Base-by-base conservation (phyloP, 2,888 invertebrate species). In the Digitonthophagus gazella region DNA sequence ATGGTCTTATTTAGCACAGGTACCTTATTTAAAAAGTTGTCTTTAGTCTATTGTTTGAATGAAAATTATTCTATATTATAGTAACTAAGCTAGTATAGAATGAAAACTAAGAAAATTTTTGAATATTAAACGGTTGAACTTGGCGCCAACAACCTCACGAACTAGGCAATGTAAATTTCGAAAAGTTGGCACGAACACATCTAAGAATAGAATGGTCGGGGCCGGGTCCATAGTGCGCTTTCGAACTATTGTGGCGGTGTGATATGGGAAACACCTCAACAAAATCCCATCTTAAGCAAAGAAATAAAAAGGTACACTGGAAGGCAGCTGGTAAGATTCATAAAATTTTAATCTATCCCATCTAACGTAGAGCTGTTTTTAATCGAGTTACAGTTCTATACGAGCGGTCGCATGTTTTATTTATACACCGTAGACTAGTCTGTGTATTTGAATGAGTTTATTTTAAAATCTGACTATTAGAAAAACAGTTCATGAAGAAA, bases 221-320 rank as follows among this genome's bases (percentile, higher is more conserved):
- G 73, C 73, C 73, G 74, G 72, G 76, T 67, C 18, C 20, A 20
- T 61, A 18, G 61, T 19, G 61, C 61, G 61, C 61, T 69, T 74
- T 68, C 67, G 76, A 76, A 77, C 61, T 11, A 61, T 76, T 75
- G 74, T 75, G 74, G 74, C 75, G 75, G 77, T 78, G 78, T 79
- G 81, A 78, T 77, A 89, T 89, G 89, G 90, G 90, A 81, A 90
- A 90, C 84, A 84, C 87, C 80, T 84, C 86, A 81, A 86, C 86
- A 77, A 89, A 88, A 83, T 85, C 82, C 80, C 84, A 86, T 84
- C 83, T 84, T 80, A 83, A 84, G 81, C 83, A 83, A 76, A 83
- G 87, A 82, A 89, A 88, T 80, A 89, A 88, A 80, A 91, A 92
- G 86, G 90, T 92, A 78, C 92, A 91, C 85, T 93, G 93, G 93